phyloP scores from a whole-genome alignment of 2,113 vertebrate species.

The Cervus canadensis region DNA sequence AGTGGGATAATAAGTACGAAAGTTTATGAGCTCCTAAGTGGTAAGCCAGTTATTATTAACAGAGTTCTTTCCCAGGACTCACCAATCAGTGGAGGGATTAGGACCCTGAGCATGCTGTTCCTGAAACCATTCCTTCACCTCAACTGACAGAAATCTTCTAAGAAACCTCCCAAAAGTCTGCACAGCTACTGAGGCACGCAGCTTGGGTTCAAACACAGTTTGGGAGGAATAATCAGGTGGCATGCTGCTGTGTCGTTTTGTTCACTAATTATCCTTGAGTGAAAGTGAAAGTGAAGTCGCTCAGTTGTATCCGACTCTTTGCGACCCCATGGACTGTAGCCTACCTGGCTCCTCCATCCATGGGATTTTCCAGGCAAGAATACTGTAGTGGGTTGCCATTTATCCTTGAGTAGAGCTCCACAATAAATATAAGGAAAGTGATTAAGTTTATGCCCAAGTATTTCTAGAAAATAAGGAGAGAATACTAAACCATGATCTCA shows the following conservation, averaged over 20 bases:
- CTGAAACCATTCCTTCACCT: background rate
- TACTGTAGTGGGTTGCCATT: too few relatives aligned
- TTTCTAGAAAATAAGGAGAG: background rate
- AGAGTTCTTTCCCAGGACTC: background rate
- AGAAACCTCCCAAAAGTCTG: background rate
- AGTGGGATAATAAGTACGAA: background rate
- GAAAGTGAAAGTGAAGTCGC: too few relatives aligned
- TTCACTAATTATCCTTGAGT: background rate
- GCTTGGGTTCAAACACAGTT: background rate
- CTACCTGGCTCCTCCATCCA: too few relatives aligned
- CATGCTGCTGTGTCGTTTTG: background rate
- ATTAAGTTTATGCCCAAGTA: background rate
- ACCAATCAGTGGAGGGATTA: background rate
- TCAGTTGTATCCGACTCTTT: too few relatives aligned
- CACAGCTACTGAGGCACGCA: background rate
- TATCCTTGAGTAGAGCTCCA: too few relatives aligned
- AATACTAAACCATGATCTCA: background rate
- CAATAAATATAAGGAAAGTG: background rate
- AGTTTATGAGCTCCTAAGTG: background rate
- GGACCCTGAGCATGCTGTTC: background rate
- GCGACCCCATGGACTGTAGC: too few relatives aligned
- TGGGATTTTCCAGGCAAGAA: too few relatives aligned
- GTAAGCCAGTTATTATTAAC: background rate
- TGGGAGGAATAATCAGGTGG: background rate
- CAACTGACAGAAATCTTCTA: background rate